Conservation (phyloP, 1,140 invertebrate species). For the Lethocerus indicus region DNA sequence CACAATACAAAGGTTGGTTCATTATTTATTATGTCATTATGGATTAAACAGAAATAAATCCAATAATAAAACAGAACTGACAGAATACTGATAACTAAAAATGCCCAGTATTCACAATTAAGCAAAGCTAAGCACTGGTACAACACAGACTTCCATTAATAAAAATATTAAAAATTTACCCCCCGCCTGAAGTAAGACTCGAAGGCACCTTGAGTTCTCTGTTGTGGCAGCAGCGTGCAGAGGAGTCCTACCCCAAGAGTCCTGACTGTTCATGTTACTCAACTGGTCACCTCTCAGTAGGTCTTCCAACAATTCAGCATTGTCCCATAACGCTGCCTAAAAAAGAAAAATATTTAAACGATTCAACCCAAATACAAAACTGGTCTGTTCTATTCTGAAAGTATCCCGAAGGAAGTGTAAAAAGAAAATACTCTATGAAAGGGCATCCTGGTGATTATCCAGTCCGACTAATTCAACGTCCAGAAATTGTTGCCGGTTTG, state of each 20-base stretch:
- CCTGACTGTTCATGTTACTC: slow-evolving; percentile 51
- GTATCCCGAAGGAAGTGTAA: too few species aligned
- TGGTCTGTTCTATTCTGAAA: too few species aligned
- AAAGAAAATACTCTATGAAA: too few species aligned
- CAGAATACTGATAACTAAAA: too few species aligned
- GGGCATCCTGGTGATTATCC: too few species aligned
- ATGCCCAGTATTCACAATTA: background rate
- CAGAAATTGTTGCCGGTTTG: too few species aligned
- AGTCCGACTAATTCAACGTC: too few species aligned
- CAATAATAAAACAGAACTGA: too few species aligned
- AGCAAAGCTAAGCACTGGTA: background rate
- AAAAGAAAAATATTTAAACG: slow-evolving; percentile 12
- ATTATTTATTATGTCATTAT: too few species aligned
- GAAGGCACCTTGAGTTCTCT: slow-evolving; percentile 61
- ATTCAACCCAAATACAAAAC: too few species aligned
- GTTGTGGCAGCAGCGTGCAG: slow-evolving; percentile 79
- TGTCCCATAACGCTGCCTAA: slow-evolving; percentile 79
- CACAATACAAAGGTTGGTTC: too few species aligned
- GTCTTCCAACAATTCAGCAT: slow-evolving; percentile 70
- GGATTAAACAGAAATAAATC: too few species aligned
- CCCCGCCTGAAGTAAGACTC: slow-evolving; percentile 51
- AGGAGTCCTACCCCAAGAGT: slow-evolving; percentile 60
- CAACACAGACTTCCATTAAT: background rate
- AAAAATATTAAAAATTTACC: slow-evolving; percentile 24
- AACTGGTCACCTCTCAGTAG: slow-evolving; percentile 54